Conservation (phyloP, 1,140 invertebrate genomes). For the Eurosta solidaginis region DNA sequence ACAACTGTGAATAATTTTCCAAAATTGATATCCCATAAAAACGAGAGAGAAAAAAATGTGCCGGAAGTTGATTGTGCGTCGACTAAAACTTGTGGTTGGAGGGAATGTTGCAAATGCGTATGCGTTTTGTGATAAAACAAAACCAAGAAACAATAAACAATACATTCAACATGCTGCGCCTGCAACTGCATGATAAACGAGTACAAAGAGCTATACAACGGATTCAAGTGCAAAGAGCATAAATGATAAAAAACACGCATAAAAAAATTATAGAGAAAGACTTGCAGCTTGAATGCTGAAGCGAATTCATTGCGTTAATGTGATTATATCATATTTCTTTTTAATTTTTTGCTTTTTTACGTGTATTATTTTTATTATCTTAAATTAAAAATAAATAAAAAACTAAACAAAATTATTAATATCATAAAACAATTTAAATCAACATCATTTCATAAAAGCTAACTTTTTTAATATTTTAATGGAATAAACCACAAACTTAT, state of each 20-base stretch:
- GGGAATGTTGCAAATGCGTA: neutral
- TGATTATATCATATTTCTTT: no score
- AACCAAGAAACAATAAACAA: neutral
- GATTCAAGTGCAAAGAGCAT: neutral
- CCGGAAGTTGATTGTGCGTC: neutral
- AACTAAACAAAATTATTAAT: no score
- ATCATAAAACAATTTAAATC: no score
- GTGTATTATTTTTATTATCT: no score
- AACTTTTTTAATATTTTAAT: no score
- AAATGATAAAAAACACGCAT: neutral
- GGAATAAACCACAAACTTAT: no score
- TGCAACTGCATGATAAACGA: neutral
- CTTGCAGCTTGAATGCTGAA: neutral
- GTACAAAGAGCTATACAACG: neutral
- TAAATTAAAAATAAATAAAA: no score
- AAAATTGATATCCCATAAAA: neutral
- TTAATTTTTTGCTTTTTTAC: no score
- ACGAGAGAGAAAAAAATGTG: neutral
- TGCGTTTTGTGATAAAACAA: neutral
- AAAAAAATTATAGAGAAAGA: neutral
- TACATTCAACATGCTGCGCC: neutral
- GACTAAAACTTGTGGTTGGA: neutral
- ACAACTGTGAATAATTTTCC: slow-evolving; percentile 1
- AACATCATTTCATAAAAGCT: no score
- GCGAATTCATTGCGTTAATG: neutral